Percentiles rank a stretch among this genome's conserved stretches.
These are phyloP conservation scores for Sclerurus mexicanus DNA, from an alignment of 2,113 vertebrate genomes.

Conservation along the genomic window DNA sequence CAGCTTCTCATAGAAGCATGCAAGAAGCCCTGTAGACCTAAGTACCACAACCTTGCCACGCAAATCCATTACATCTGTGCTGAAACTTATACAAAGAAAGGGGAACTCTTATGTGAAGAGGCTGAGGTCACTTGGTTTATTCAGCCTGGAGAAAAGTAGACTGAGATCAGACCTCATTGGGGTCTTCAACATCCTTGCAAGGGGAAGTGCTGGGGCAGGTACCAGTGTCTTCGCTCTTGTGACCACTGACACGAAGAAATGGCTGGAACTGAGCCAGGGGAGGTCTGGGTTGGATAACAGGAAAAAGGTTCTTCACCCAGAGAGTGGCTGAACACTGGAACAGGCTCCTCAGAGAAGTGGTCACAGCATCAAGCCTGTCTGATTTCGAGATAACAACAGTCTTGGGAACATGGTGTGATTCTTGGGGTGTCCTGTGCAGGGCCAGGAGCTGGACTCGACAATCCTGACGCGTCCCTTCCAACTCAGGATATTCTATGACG, in stretches of 20 bases:
- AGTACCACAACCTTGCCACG: not conserved
- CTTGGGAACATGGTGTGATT: not conserved
- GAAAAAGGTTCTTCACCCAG: not conserved
- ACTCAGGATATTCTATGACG: not conserved
- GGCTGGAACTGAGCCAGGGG: not conserved
- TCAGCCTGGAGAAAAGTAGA: not conserved
- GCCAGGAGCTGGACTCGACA: fast-evolving
- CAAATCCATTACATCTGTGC: not conserved
- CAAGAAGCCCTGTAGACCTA: not conserved
- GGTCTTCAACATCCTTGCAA: not conserved
- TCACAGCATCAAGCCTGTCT: not conserved
- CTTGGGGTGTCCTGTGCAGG: not conserved
- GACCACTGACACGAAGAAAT: not conserved
- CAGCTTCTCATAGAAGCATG: not conserved
- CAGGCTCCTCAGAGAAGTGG: not conserved
- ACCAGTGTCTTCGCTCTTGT: not conserved
- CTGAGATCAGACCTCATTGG: not conserved
- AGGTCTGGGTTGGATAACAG: not conserved
- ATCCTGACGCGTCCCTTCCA: not conserved
- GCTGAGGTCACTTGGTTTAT: not conserved
- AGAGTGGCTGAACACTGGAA: not conserved
- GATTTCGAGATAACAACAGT: not conserved
- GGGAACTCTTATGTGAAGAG: not conserved
- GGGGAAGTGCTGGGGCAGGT: not conserved
- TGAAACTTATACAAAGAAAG: not conserved